phyloP scores from a whole-genome alignment of 2,797 vertebrate species.

The Acanthurus tractus region DNA sequence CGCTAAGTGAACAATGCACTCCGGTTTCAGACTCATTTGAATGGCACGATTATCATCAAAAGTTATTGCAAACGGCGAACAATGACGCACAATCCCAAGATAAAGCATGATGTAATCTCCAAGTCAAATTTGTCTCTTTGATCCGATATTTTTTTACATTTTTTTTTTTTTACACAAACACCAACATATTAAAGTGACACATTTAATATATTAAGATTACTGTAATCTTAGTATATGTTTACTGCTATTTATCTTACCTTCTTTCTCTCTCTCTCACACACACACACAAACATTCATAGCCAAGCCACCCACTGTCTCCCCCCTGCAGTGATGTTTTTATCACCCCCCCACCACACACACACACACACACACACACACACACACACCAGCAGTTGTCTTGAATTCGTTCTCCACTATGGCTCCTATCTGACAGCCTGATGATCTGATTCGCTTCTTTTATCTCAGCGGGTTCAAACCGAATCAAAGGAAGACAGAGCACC shows the following conservation, averaged over 20 bases:
- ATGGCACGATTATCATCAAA: constrained; percentile 12
- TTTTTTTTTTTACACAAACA: constrained; percentile 43
- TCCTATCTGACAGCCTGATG: constrained; percentile 64
- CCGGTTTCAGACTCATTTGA: constrained; percentile 32
- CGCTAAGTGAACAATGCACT: constrained; percentile 70
- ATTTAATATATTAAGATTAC: constrained; percentile 57
- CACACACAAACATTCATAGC: constrained; percentile 29
- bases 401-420: constrained; percentile 54
- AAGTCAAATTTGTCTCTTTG: constrained; percentile 45
- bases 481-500: constrained; percentile 47
- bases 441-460: constrained; percentile 71
- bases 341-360: no score
- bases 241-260: constrained; percentile 47
- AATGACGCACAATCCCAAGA: constrained; percentile 24
- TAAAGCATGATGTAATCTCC: constrained; percentile 21
- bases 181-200: constrained; percentile 56
- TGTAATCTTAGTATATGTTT: constrained; percentile 51
- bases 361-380: no score
- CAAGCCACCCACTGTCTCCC: constrained; percentile 52
- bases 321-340: constrained; percentile 72
- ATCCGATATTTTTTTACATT: constrained; percentile 46
- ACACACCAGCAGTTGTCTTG: constrained; percentile 66
- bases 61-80: constrained; percentile 18
- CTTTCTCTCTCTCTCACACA: constrained; percentile 11
- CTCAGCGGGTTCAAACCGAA: constrained; percentile 56